These are phyloP conservation scores for Acrocephalus kingi DNA, from an alignment of 2,113 vertebrate species.

Conservation along the genomic window DNA sequence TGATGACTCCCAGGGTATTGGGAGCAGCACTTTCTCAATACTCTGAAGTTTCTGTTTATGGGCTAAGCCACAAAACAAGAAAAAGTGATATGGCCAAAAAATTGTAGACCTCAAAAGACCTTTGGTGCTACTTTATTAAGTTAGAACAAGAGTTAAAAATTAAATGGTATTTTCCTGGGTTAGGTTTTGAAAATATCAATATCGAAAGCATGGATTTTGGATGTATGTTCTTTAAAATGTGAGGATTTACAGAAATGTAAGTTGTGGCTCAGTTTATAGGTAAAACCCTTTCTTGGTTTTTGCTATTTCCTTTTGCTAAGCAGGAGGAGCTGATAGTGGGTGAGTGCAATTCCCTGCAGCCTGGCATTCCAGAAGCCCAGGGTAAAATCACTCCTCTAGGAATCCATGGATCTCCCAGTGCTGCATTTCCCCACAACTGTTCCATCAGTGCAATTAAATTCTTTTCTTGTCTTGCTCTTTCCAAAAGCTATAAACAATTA, in stretches of 20 bases:
- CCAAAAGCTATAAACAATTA: constrained; percentile 2
- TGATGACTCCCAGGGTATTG: not conserved
- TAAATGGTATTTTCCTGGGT: not conserved
- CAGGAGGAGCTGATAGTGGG: not conserved
- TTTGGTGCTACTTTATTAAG: not conserved
- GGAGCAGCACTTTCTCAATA: not conserved
- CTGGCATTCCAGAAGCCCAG: not conserved
- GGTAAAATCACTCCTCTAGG: not conserved
- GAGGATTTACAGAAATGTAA: not conserved
- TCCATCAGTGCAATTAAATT: not conserved
- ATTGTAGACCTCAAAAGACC: not conserved
- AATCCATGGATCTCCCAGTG: not conserved
- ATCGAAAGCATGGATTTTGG: not conserved
- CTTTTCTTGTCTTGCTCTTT: not conserved
- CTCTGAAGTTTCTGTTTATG: not conserved
- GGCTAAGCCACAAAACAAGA: not conserved
- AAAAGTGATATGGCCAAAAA: not conserved
- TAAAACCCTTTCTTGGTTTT: not conserved
- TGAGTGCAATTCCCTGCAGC: not conserved
- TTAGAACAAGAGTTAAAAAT: not conserved
- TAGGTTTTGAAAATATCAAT: not conserved
- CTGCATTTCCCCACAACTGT: not conserved
- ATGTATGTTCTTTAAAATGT: not conserved
- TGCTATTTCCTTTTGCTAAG: not conserved
- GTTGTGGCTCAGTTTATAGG: not conserved